Evolutionary conservation across 1,140 invertebrate genomes (phyloP), one percentile per base, ranked within the genome.

Genomic region (Vanessa tameamea): DNA sequence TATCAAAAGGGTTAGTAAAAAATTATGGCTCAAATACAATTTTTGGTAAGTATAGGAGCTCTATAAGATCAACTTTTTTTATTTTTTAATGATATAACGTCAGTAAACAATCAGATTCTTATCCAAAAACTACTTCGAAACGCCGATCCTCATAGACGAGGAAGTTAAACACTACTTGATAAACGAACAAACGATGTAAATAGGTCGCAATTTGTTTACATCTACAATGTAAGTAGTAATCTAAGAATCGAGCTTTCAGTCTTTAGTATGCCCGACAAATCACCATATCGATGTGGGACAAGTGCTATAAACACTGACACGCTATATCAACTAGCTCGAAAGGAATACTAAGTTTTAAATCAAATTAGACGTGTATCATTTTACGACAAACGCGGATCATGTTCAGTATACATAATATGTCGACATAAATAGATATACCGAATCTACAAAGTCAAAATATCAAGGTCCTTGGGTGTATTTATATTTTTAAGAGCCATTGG

Each of bases 281-380:
- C 48, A 61, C 26, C 53, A 50, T 61, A 69, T 64, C 64, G 51
- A 78, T 68, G 55, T 65, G 67, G 69, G 63, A 73, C 71, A 70
- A 66, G 71, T 57, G 26, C 65, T 63, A 72, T 78, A 72, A 78
- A 72, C 53, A 57, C 47, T 72, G 48, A 64, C 66, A 75, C 37
- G 23, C 43, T 72, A 47, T 16, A 23, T n/a, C 47, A 20, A 16
- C 68, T 51, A 69, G 51, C 67, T 47, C 55, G 31, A 37, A 59
- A 20, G 67, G 77, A 78, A 76, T 76, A 78, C 70, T 75, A 71
- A 78, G 64, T 73, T 47, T 70, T 63, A 77, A 68, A 70, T 70
- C 64, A 53, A 26, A 73, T 57, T 64, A 53, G 6, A 57, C 23
- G 50, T 48, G 37, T 55, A 63, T 61, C 47, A 51, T 63, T 47